Evolutionary conservation across 1,140 invertebrate genomes (phyloP).

Genomic region (Brachystomella parvula): DNA sequence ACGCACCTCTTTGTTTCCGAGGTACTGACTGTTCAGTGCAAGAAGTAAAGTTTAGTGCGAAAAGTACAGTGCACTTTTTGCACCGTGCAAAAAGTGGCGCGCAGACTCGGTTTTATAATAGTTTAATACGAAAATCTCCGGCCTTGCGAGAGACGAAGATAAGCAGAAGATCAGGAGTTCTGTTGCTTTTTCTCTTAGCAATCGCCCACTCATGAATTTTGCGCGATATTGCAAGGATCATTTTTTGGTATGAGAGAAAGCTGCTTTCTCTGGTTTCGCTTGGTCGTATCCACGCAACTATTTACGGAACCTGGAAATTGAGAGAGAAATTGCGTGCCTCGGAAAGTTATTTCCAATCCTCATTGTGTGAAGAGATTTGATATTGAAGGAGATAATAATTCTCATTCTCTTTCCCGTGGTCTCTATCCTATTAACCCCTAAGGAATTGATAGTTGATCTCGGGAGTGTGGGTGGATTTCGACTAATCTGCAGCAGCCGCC

Average conservation of each 20-base stretch:
- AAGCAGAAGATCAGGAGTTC: neutral
- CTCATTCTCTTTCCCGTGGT: neutral
- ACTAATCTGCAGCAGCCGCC: too few relatives aligned
- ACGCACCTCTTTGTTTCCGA: too few relatives aligned
- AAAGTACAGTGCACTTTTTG: too few relatives aligned
- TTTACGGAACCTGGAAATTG: neutral
- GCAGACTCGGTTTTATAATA: too few relatives aligned
- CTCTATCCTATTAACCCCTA: neutral
- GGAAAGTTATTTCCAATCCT: neutral
- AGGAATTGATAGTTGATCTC: too few relatives aligned
- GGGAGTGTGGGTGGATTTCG: too few relatives aligned
- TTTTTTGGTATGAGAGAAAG: neutral
- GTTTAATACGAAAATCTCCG: too few relatives aligned
- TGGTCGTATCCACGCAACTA: neutral
- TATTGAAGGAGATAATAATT: constrained; percentile 16
- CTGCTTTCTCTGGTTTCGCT: neutral
- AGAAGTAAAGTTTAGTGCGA: too few relatives aligned
- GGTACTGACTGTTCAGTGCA: too few relatives aligned
- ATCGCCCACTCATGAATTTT: neutral
- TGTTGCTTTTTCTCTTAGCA: neutral
- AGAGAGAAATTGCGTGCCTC: neutral
- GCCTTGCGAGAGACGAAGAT: too few relatives aligned
- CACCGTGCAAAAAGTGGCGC: too few relatives aligned
- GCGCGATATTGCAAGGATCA: neutral
- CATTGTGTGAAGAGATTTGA: constrained; percentile 15